These are phyloP conservation scores for Isotomurus palustris DNA, from an alignment of 2,888 invertebrate species.

Conservation along the genomic window DNA sequence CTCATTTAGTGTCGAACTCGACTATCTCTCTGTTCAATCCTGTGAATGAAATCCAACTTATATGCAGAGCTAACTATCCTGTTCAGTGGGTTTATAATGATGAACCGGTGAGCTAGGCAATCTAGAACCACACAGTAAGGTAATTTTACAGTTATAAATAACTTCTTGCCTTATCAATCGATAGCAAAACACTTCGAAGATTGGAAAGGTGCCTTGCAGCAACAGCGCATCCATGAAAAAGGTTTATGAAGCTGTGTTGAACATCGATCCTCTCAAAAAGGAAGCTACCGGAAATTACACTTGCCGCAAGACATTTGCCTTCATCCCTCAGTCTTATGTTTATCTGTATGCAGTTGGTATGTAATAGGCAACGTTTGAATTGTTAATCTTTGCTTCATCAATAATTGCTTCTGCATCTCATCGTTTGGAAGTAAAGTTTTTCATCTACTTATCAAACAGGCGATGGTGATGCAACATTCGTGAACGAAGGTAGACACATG, in stretches of 20 bases:
- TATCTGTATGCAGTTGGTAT: conserved; percentile 36
- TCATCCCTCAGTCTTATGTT: conserved; percentile 25
- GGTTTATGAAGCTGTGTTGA: conserved; percentile 34
- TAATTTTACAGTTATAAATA: not conserved
- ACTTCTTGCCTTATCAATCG: not conserved
- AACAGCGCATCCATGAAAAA: conserved; percentile 30
- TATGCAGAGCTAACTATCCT: conserved; percentile 37
- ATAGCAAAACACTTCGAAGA: conserved; percentile 35
- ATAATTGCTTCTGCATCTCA: not conserved
- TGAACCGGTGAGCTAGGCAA: conserved; percentile 26
- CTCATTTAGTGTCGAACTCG: conserved; percentile 30
- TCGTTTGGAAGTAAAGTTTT: not conserved
- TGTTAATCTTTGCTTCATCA: not conserved
- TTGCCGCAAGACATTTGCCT: conserved; percentile 33
- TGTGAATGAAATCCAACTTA: conserved; percentile 32
- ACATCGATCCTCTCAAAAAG: conserved; percentile 32
- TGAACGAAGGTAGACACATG: conserved; percentile 36
- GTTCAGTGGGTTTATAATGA: conserved; percentile 34
- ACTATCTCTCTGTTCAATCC: conserved; percentile 33
- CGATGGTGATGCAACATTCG: conserved; percentile 36
- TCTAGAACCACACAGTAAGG: not conserved
- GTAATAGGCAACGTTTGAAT: not conserved
- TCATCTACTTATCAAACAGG: conserved; percentile 17
- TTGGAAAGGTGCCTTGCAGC: conserved; percentile 36
- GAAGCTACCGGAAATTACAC: conserved; percentile 37